Evolutionary conservation across 2,113 vertebrate species (phyloP).

Genomic region (Elephas maximus): DNA sequence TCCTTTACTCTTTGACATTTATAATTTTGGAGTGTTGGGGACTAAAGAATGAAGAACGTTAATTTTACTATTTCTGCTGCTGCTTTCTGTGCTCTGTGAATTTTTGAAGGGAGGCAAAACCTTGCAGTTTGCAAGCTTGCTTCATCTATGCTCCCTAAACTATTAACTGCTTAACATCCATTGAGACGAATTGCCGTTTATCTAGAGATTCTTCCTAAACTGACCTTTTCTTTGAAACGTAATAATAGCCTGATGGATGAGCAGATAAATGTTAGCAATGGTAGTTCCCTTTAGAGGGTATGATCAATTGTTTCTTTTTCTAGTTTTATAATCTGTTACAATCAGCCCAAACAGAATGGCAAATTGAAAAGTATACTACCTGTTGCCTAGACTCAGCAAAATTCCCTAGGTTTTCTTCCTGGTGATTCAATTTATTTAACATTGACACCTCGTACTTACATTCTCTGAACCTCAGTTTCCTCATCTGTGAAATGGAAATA

Average conservation of each 20-base stretch:
- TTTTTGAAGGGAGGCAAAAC: conserved; percentile 2
- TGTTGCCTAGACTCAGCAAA: not conserved
- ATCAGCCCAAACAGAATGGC: not conserved
- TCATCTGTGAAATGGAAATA: not conserved
- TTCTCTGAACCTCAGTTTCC: not conserved
- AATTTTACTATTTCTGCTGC: not conserved
- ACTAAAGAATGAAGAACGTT: not conserved
- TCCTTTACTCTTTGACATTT: conserved; percentile 58
- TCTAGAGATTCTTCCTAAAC: not conserved
- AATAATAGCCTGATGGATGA: conserved; percentile 21
- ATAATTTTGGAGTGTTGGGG: not conserved
- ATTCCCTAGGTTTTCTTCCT: not conserved
- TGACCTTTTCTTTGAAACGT: conserved; percentile 53
- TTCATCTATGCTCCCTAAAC: not conserved
- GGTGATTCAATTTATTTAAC: not conserved
- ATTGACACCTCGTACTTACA: not conserved
- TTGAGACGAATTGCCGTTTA: not conserved
- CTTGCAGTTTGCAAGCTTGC: not conserved
- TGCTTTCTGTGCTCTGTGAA: not conserved
- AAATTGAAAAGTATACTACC: not conserved
- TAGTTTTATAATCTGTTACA: conserved; percentile 38
- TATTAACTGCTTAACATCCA: not conserved
- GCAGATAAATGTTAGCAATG: conserved; percentile 7
- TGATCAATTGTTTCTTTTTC: not conserved
- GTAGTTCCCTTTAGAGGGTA: not conserved